Evolutionary conservation across 2,113 vertebrate genomes (phyloP).

Genomic region (Sturnira hondurensis): DNA sequence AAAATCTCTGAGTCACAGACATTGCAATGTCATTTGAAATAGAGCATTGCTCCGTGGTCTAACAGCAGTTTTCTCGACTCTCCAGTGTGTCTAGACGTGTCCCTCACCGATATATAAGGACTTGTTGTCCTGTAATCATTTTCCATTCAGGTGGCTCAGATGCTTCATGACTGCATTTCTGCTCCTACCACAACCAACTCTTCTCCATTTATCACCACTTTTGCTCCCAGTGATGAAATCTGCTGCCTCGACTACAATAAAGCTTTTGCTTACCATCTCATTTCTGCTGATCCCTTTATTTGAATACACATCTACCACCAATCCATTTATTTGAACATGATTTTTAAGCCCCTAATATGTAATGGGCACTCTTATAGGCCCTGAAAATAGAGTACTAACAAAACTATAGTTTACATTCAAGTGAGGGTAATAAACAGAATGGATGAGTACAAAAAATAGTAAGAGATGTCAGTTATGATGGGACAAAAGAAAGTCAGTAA

Average conservation of each 20-base stretch:
- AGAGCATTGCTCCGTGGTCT: not conserved
- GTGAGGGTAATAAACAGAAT: not conserved
- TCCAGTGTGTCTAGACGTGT: not conserved
- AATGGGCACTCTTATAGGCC: no score
- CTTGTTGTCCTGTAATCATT: not conserved
- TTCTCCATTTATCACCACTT: not conserved
- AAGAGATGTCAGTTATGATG: not conserved
- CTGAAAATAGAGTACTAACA: not conserved
- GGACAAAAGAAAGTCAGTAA: not conserved
- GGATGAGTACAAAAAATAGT: not conserved
- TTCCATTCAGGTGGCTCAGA: not conserved
- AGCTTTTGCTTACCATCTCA: not conserved
- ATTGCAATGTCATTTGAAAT: no score
- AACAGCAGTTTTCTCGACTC: not conserved
- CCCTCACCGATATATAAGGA: not conserved
- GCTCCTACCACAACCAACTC: not conserved
- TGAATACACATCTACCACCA: not conserved
- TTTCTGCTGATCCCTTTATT: not conserved
- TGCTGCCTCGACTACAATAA: not conserved
- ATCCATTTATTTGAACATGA: not conserved
- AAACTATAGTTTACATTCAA: not conserved
- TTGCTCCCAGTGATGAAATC: accelerated
- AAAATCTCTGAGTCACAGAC: no score
- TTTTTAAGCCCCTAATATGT: no score
- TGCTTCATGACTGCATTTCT: not conserved